Percentiles rank a stretch among this genome's conserved stretches.
Evolutionary conservation across 2,797 vertebrate genomes (phyloP).

Genomic region (Leuciscus waleckii): DNA sequence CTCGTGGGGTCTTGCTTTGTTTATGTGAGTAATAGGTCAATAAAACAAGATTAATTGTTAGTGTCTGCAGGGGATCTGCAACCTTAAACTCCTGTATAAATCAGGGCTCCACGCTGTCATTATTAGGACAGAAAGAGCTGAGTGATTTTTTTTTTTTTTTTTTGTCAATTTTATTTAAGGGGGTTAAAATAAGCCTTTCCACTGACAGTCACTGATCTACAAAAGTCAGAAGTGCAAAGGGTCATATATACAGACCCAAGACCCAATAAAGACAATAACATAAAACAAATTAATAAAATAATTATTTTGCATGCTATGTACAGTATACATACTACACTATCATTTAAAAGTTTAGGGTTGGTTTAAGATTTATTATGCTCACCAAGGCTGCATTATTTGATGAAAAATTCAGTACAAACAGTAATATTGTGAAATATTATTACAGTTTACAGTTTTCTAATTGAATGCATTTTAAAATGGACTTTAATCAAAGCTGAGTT

Average conservation of each 20-base stretch:
- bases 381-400: not conserved
- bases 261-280: not conserved
- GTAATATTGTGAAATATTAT: no score
- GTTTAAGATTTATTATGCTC: not conserved
- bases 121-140: not conserved
- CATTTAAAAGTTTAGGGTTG: not conserved
- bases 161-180: not conserved
- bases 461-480: not conserved
- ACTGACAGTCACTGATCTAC: no score
- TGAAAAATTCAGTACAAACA: no score
- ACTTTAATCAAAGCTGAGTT: not conserved
- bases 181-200: no score
- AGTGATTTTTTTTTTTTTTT: not conserved
- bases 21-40: constrained; percentile 45
- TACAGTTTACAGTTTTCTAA: not conserved
- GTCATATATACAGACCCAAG: no score
- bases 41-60: constrained; percentile 50
- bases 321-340: not conserved
- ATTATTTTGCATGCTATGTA: not conserved
- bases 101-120: constrained; percentile 13
- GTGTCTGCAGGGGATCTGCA: constrained; percentile 62
- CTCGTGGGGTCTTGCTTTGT: constrained; percentile 19
- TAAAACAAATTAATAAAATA: not conserved
- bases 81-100: constrained; percentile 71
- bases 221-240: no score